Base-by-base conservation (phyloP, 2,113 vertebrate species). In the Ameiurus melas region DNA sequence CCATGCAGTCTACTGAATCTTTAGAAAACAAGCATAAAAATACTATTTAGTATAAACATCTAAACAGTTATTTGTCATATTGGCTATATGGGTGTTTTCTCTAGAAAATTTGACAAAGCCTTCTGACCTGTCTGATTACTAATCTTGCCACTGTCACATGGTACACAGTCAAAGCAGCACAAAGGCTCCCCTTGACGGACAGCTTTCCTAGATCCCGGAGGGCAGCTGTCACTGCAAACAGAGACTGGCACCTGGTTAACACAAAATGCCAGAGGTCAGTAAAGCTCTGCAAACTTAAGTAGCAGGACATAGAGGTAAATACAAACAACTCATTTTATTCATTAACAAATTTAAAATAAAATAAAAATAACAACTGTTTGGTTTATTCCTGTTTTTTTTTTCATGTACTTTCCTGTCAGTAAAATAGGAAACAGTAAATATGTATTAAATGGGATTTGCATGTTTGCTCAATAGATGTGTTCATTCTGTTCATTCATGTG, bases 131-230 rank as follows among this genome's bases (percentile, higher is more conserved):
- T 96, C 91, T 95, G 85, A 93, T 96, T 95, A 91, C 93, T 96
- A 93, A 95, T 95, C 91, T 95, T 95, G 89, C 95, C 95, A 85
- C 92, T 93, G 88, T 95, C 95, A 95, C 96, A 96, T 93, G 92
- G 90, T 93, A 96, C 92, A 94, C 96, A 96, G 92, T 96, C 95
- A 95, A 96, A 96, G 92, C 95, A 96, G 92, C 95, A 96, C 66
- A 96, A 87, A 93, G 95, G 94, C 90, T 96, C 91, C 91, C 95
- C 94, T 92, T 43, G 92, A 92, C 94, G 94, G 91, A 94, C 93
- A 92, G 94, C 95, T 89, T 95, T 96, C 91, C 95, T 89, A 90
- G 90, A 94, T 86, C 95, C 96, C 85, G 95, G 94, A 92, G 85
- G 57, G 85, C 96, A 96, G 89, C 94, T 94, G 86, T 90, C 84